Base-by-base conservation (phyloP, 1,140 invertebrate species). In the Grapholita molesta region DNA sequence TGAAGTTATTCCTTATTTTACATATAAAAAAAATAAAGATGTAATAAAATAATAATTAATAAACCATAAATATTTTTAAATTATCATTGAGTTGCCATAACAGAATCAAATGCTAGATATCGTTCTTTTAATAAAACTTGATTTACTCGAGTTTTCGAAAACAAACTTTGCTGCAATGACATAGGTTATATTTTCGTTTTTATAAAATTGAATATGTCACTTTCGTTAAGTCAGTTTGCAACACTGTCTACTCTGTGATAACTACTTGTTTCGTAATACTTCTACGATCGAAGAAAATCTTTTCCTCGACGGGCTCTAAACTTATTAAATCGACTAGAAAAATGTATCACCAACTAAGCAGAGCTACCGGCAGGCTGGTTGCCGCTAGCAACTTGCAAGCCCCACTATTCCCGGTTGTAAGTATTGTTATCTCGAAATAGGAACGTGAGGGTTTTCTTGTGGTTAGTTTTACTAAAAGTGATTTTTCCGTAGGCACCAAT, bases 191-290 rank as follows among this genome's bases (percentile, higher is more conserved):
- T 21, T 48, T 21, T 48, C 21, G 3, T 48, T 48, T 21, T 0
- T 2, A 5, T 6, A 21, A 0, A 21, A 21, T 48, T n/a, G 8
- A 6, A 48, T 8, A 21, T 48, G 42, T 48, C 42, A 48, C 42
- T 15, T 48, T 48, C 42, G 21, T 7, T 48, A 21, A 21, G 18
- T 48, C 8, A 6, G 30, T 61, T 61, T 15, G 55, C 28, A 61
- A 61, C 55, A 61, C 55, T 61, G 25, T 28, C 3, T n/a, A 7
- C 23, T 33, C 68, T 70, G 77, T 81, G 81, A 25, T 80, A 74
- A 83, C 72, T 86, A 89, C 82, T 89, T 91, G 89, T 91, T 91
- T 90, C 89, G 89, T 90, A 91, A 91, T 79, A 87, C 55, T 32
- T 61, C 55, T 61, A 28, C 55, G 82, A 77, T 83, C 74, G 74